Conservation (phyloP, 2,113 vertebrate genomes). For the Notarius lentiginosus region DNA sequence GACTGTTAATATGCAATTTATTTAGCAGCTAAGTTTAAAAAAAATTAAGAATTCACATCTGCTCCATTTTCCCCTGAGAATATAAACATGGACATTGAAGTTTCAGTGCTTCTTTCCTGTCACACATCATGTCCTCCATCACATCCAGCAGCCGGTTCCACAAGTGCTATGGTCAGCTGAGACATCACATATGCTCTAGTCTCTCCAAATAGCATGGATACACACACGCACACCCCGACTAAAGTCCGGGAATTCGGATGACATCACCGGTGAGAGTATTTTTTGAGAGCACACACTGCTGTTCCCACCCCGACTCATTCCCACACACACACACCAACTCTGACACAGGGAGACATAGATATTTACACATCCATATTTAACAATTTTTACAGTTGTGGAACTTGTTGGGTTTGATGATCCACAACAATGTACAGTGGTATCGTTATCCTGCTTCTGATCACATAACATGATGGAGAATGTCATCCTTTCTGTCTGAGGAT, state of each 20-base stretch:
- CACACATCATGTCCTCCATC: not conserved
- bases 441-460: not conserved
- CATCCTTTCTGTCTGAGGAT: slow-evolving; percentile 13
- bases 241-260: slow-evolving; percentile 10
- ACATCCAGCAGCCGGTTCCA: not conserved
- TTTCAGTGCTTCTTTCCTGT: not conserved
- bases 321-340: not conserved
- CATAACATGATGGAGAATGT: not conserved
- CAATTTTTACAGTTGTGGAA: not conserved
- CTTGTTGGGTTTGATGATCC: not conserved
- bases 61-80: not conserved
- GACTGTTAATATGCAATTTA: no score
- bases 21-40: no score
- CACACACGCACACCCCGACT: not conserved
- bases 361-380: not conserved
- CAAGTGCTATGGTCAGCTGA: not conserved
- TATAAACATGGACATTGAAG: not conserved
- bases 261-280: slow-evolving; percentile 12
- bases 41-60: not conserved
- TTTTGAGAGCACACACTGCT: slow-evolving; percentile 17
- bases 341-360: not conserved
- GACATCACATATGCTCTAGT: not conserved
- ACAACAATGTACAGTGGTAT: not conserved
- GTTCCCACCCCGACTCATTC: not conserved
- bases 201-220: not conserved